These are phyloP conservation scores for Paralichthys olivaceus DNA, from an alignment of 2,113 vertebrate species.

Conservation along the genomic window DNA sequence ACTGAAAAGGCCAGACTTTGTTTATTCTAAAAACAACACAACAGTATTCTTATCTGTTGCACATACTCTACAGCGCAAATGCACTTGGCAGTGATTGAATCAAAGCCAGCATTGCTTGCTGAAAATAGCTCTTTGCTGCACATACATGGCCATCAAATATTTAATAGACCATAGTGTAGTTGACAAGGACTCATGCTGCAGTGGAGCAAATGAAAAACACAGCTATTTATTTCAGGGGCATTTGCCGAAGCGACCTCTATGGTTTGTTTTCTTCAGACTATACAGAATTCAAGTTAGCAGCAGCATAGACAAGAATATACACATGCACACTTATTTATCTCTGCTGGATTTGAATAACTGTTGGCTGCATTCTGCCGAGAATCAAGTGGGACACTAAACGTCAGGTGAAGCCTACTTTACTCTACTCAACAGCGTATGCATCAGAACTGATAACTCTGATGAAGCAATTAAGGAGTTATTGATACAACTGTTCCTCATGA, in stretches of 20 bases:
- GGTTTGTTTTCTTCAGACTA: not conserved
- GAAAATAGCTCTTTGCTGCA: slow-evolving; percentile 42
- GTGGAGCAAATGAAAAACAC: slow-evolving; percentile 1
- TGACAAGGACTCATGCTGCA: slow-evolving; percentile 30
- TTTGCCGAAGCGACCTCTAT: not conserved
- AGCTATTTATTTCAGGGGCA: not conserved
- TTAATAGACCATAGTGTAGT: slow-evolving; percentile 26
- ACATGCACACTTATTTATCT: not conserved
- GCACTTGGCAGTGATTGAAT: slow-evolving; percentile 31
- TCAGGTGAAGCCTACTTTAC: slow-evolving; percentile 35
- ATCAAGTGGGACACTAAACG: slow-evolving; percentile 13
- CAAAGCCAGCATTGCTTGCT: slow-evolving; percentile 23
- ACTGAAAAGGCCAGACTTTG: no score
- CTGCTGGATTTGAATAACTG: slow-evolving; percentile 7
- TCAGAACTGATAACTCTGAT: slow-evolving; percentile 39
- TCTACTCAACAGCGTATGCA: slow-evolving; percentile 19
- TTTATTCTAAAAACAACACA: no score
- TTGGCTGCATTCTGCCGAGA: slow-evolving; percentile 4
- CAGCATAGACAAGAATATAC: not conserved
- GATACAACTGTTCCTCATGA: slow-evolving; percentile 65
- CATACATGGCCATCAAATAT: slow-evolving; percentile 55
- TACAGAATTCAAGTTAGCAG: not conserved
- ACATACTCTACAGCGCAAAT: slow-evolving; percentile 13
- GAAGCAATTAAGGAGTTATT: slow-evolving; percentile 68
- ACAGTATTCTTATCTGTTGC: not conserved